Percentiles rank a stretch among this genome's conserved stretches.
Evolutionary conservation across 2,113 vertebrate genomes (phyloP).

Genomic region (Nannospalax galili): DNA sequence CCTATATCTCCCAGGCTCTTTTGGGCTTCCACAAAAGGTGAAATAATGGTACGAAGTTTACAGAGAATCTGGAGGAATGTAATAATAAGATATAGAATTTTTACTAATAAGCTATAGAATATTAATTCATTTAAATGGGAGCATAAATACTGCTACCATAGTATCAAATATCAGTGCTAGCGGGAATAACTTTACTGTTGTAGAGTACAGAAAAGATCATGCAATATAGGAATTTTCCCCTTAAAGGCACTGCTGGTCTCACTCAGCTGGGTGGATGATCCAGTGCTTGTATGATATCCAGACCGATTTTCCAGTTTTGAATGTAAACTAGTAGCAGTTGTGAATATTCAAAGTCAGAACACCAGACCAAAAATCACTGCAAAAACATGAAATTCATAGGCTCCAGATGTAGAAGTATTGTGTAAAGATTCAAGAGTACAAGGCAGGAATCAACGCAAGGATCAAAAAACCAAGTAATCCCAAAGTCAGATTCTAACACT

Average conservation of each 20-base stretch:
- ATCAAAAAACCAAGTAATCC: neutral
- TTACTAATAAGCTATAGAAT: no score
- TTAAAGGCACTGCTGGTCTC: neutral
- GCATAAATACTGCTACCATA: neutral
- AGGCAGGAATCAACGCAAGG: neutral
- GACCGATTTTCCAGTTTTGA: neutral
- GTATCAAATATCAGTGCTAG: neutral
- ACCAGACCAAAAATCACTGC: neutral
- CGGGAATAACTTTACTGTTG: neutral
- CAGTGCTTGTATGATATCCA: neutral
- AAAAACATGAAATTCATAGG: neutral
- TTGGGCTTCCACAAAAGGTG: neutral
- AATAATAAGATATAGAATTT: slow-evolving; percentile 16
- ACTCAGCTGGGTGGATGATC: neutral
- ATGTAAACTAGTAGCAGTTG: neutral
- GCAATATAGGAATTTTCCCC: neutral
- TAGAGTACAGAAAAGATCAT: neutral
- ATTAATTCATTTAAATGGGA: slow-evolving; percentile 6
- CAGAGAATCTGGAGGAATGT: neutral
- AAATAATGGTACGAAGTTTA: slow-evolving; percentile 28
- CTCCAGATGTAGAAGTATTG: neutral
- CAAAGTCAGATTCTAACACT: slow-evolving; percentile 35
- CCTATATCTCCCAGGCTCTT: neutral
- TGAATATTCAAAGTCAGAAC: neutral
- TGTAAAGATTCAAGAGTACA: neutral